Conservation (phyloP, 2,113 vertebrate species). For the Rhabdornis inornatus region DNA sequence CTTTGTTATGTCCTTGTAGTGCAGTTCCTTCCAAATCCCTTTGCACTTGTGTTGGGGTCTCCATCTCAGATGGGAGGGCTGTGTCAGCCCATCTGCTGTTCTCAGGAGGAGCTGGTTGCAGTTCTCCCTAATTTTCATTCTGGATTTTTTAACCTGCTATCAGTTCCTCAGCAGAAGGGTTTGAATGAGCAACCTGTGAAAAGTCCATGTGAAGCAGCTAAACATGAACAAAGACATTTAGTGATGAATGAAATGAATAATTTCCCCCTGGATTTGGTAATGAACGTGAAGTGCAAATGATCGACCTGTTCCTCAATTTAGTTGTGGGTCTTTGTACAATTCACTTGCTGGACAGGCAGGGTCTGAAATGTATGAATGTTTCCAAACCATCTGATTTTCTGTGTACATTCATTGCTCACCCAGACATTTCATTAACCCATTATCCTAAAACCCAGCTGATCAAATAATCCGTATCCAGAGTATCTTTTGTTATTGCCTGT, state of each 20-base stretch:
- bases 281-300: not conserved
- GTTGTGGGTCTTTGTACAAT: not conserved
- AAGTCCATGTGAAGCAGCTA: not conserved
- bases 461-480: not conserved
- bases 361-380: not conserved
- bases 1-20: not conserved
- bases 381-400: not conserved
- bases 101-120: not conserved
- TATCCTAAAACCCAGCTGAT: conserved; percentile 16
- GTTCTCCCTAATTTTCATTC: not conserved
- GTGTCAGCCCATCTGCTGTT: fast-evolving
- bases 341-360: not conserved
- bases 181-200: not conserved
- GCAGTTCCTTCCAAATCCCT: not conserved
- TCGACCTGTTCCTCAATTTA: not conserved
- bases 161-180: not conserved
- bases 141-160: not conserved
- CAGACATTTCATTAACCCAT: conserved; percentile 1
- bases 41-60: not conserved
- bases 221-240: not conserved
- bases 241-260: not conserved
- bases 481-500: not conserved
- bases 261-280: not conserved
- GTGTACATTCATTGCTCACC: not conserved
- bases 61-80: fast-evolving